Evolutionary conservation across 1,140 invertebrate species (phyloP).

Genomic region (Drosophila micromelanica): DNA sequence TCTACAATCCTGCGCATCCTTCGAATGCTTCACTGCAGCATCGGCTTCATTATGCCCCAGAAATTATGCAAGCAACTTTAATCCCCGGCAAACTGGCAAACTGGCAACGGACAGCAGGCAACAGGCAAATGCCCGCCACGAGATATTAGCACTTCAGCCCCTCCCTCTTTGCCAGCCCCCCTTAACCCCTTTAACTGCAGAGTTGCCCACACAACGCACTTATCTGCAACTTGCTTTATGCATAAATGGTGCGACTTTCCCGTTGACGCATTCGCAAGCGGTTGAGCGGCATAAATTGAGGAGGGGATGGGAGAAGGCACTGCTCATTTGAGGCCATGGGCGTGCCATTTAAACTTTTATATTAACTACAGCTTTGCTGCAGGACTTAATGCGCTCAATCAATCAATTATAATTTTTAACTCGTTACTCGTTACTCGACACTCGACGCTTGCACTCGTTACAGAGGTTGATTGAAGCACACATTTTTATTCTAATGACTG

Average conservation of each 20-base stretch:
- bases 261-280: slow-evolving; percentile 17
- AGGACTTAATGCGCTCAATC: slow-evolving; percentile 16
- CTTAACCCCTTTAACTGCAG: no score
- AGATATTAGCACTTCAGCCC: slow-evolving; percentile 38
- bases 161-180: no score
- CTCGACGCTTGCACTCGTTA: neutral
- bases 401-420: slow-evolving; percentile 27
- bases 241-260: slow-evolving; percentile 69
- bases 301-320: neutral
- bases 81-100: slow-evolving; percentile 49
- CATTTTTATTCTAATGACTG: no score
- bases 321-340: slow-evolving; percentile 26
- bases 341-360: slow-evolving; percentile 20
- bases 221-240: slow-evolving; percentile 56
- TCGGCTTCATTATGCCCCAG: slow-evolving; percentile 64
- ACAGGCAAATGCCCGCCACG: slow-evolving; percentile 30
- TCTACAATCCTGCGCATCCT: no score
- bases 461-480: no score
- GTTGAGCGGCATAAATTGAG: neutral
- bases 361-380: slow-evolving; percentile 10
- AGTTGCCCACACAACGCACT: neutral
- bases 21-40: neutral
- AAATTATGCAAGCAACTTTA: slow-evolving; percentile 75
- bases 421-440: slow-evolving; percentile 7
- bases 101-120: slow-evolving; percentile 7